phyloP scores from a whole-genome alignment of 2,888 invertebrate genomes.

The Tipula helvola region DNA sequence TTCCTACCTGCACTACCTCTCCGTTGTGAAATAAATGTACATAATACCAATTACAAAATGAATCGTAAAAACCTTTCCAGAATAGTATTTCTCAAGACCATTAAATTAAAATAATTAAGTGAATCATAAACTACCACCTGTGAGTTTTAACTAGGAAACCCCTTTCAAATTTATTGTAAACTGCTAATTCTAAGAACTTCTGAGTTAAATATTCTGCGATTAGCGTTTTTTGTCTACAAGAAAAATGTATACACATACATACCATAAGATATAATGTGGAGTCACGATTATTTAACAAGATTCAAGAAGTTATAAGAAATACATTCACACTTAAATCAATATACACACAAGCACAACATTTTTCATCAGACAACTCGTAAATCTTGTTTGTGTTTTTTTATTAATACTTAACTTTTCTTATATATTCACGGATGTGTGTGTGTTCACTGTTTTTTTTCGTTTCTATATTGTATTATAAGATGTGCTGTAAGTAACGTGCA shows the following conservation, averaged over 20 bases:
- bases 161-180: background rate
- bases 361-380: background rate
- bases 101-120: background rate
- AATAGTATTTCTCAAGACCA: background rate
- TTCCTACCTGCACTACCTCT: no score
- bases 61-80: no score
- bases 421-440: background rate
- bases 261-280: background rate
- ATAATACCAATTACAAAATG: no score
- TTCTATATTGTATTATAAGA: background rate
- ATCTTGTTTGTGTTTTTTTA: background rate
- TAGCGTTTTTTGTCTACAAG: background rate
- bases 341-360: background rate
- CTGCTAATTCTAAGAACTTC: background rate
- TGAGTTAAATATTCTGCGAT: background rate
- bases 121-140: background rate
- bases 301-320: background rate
- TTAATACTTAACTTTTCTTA: background rate
- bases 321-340: background rate
- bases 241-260: background rate
- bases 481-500: background rate
- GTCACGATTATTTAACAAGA: background rate
- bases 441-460: background rate
- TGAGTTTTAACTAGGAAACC: background rate
- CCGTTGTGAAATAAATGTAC: no score